Evolutionary conservation across 2,888 invertebrate genomes (phyloP).

Genomic region (Apamea anceps): DNA sequence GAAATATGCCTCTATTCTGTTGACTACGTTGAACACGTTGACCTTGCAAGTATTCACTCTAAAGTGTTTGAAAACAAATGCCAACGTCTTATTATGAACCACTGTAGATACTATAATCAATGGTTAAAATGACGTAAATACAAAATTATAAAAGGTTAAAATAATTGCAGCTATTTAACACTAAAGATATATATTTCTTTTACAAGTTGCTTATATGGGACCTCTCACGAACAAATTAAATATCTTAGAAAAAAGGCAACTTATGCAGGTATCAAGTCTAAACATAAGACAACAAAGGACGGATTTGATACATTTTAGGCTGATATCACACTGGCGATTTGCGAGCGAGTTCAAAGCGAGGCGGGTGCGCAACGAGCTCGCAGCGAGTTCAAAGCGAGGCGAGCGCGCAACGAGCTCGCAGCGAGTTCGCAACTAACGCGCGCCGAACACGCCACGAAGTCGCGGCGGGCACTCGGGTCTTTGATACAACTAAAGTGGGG

Average conservation of each 20-base stretch:
- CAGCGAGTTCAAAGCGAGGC: too few species aligned
- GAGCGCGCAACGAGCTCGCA: too few species aligned
- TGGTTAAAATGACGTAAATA: constrained; percentile 37
- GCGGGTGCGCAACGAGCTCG: too few species aligned
- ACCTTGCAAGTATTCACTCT: constrained; percentile 40
- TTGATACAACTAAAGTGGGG: too few species aligned
- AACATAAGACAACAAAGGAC: background rate
- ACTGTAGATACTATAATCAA: constrained; percentile 10
- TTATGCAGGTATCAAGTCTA: background rate
- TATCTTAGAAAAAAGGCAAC: background rate
- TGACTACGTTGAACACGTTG: constrained; percentile 30
- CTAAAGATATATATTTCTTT: background rate
- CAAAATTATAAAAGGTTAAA: constrained; percentile 10
- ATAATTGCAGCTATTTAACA: constrained; percentile 1
- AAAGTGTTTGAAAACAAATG: constrained; percentile 45
- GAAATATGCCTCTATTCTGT: constrained; percentile 31
- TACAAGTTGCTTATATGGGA: background rate
- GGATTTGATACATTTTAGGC: background rate
- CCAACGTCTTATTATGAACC: constrained; percentile 37
- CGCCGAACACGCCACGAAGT: too few species aligned
- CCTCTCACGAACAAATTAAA: background rate
- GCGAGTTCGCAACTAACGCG: too few species aligned
- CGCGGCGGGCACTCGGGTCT: too few species aligned
- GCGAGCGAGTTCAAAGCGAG: too few species aligned
- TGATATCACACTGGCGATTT: too few species aligned